These are phyloP conservation scores for Chionis minor DNA, from an alignment of 2,113 vertebrate species.

Conservation along the genomic window DNA sequence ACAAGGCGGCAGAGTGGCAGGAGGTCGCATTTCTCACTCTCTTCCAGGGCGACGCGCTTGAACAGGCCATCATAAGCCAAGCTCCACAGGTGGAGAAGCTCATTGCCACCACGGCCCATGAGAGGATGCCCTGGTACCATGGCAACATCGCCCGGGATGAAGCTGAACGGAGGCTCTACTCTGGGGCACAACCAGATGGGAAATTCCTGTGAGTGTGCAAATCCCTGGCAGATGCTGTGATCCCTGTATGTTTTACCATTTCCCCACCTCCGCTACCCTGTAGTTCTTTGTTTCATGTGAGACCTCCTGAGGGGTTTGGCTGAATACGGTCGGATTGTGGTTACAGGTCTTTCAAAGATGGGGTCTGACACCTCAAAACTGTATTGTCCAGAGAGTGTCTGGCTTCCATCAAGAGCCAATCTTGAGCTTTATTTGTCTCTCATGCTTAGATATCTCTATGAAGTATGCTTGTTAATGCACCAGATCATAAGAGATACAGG, in stretches of 20 bases:
- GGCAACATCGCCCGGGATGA: slow-evolving; percentile 80
- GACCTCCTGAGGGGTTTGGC: neutral
- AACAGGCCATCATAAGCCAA: slow-evolving; percentile 95
- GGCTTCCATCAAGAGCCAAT: neutral
- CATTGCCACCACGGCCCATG: slow-evolving; percentile 92
- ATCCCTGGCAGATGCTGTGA: neutral
- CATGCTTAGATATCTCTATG: neutral
- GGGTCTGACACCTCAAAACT: neutral
- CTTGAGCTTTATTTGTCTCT: neutral
- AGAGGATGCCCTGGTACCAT: slow-evolving; percentile 94
- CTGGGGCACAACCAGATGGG: slow-evolving; percentile 87
- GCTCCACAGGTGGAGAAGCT: slow-evolving; percentile 95
- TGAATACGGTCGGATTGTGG: neutral
- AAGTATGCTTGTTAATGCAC: neutral
- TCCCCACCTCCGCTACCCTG: neutral
- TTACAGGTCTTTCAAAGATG: neutral
- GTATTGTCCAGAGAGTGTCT: neutral
- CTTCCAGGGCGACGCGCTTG: slow-evolving; percentile 88
- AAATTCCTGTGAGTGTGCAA: slow-evolving; percentile 89
- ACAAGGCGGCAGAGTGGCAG: neutral
- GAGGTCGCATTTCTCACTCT: neutral
- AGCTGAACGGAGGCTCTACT: slow-evolving; percentile 87
- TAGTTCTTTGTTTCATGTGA: neutral
- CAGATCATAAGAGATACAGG: neutral
- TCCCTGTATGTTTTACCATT: neutral